Conservation (phyloP, 2,113 vertebrate species). For the Limanda limanda region DNA sequence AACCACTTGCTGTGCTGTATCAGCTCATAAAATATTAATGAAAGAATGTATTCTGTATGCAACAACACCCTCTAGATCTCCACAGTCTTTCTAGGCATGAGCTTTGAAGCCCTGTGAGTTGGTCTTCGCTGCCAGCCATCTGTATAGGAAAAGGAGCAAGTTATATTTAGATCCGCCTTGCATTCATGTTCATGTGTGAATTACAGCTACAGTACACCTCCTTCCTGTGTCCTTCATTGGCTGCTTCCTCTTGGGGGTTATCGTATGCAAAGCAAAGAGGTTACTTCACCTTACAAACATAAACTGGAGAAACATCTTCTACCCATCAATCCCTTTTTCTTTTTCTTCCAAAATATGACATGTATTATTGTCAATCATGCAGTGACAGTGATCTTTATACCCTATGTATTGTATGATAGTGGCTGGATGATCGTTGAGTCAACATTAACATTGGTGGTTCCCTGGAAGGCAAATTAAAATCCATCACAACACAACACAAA, state of each 20-base stretch:
- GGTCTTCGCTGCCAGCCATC: slow-evolving; percentile 48
- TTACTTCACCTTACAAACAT: background rate
- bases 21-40: slow-evolving; percentile 58
- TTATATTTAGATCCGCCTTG: slow-evolving; percentile 54
- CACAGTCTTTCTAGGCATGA: slow-evolving; percentile 41
- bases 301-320: background rate
- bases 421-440: background rate
- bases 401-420: background rate
- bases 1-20: slow-evolving; percentile 35
- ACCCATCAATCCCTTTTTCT: background rate
- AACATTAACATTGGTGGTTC: slow-evolving; percentile 17
- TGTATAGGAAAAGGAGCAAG: slow-evolving; percentile 31
- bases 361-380: no score
- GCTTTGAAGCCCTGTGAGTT: slow-evolving; percentile 52
- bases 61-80: slow-evolving; percentile 46
- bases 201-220: slow-evolving; percentile 32
- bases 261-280: background rate
- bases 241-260: slow-evolving; percentile 23
- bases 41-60: slow-evolving; percentile 40
- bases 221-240: slow-evolving; percentile 38
- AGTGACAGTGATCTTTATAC: background rate
- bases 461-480: slow-evolving; percentile 42
- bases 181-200: slow-evolving; percentile 29
- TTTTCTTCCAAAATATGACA: background rate
- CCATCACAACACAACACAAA: slow-evolving; percentile 33